phyloP scores from a whole-genome alignment of 2,113 vertebrate species.

The Lynx canadensis region DNA sequence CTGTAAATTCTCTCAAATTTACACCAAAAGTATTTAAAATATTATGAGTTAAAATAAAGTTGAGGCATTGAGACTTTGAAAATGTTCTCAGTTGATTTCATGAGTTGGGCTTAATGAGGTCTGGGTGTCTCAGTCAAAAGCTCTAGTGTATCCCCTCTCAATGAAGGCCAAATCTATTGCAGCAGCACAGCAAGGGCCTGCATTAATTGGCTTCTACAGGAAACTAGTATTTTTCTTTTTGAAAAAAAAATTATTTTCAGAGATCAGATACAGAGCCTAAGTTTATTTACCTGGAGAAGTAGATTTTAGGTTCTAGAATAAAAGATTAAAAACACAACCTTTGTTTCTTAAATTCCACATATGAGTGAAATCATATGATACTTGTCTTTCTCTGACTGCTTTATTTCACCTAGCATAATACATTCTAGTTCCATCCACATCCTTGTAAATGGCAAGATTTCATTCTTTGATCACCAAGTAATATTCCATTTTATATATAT shows the following conservation, averaged over 20 bases:
- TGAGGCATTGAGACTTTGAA: neutral
- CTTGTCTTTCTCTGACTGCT: too few species aligned
- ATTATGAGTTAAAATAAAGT: neutral
- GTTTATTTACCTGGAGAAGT: neutral
- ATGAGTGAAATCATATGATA: too few species aligned
- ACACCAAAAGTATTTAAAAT: neutral
- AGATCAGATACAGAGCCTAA: neutral
- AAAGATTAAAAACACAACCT: neutral
- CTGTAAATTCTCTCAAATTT: slow-evolving; percentile 20
- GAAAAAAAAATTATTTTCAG: neutral
- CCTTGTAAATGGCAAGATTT: too few species aligned
- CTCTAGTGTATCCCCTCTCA: neutral
- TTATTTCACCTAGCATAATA: too few species aligned
- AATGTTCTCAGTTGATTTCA: neutral
- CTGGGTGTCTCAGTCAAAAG: neutral
- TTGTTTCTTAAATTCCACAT: neutral
- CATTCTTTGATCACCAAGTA: too few species aligned
- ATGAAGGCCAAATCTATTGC: neutral
- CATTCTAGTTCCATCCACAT: too few species aligned
- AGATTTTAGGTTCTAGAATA: neutral
- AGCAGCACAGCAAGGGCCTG: neutral
- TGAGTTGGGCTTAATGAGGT: neutral
- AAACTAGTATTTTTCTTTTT: neutral
- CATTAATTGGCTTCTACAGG: neutral
- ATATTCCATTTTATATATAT: too few species aligned